A percentile compares a stretch with the other conserved stretches of the same genome.
Conservation (phyloP, 2,113 vertebrate species). For the Odocoileus virginianus region DNA sequence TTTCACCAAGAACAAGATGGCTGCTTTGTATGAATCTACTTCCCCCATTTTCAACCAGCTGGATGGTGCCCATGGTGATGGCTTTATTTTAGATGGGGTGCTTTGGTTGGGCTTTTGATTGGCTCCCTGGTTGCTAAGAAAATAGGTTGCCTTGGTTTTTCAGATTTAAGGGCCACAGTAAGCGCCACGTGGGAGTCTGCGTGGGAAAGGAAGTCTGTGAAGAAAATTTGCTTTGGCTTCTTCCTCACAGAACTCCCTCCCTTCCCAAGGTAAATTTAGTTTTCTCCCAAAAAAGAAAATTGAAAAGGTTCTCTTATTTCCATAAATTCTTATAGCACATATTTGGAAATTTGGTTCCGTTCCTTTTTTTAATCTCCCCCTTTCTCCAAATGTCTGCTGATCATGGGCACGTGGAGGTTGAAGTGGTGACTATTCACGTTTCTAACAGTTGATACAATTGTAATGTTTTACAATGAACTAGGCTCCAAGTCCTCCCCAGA, state of each 20-base stretch:
- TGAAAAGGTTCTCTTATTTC: constrained; percentile 73
- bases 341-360: constrained; percentile 67
- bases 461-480: not conserved
- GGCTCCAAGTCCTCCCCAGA: not conserved
- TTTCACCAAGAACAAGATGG: constrained; percentile 36
- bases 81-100: constrained; percentile 49
- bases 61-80: constrained; percentile 27
- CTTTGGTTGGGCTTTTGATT: constrained; percentile 58
- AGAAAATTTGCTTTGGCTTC: constrained; percentile 73
- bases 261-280: constrained; percentile 77
- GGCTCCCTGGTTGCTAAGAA: constrained; percentile 79
- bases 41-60: not conserved
- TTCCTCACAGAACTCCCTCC: constrained; percentile 63
- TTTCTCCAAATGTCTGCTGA: constrained; percentile 43
- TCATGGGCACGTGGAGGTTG: not conserved
- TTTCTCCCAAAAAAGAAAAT: constrained; percentile 76
- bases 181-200: constrained; percentile 76
- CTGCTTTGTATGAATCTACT: not conserved
- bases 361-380: constrained; percentile 54
- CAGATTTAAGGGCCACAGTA: constrained; percentile 63
- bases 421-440: not conserved
- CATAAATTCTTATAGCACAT: constrained; percentile 60
- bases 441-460: constrained; percentile 43
- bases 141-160: constrained; percentile 82
- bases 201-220: constrained; percentile 80